A percentile compares a stretch with the other conserved stretches of the same genome.
Conservation (phyloP, 2,797 vertebrate genomes). For the Tangara arthus region DNA sequence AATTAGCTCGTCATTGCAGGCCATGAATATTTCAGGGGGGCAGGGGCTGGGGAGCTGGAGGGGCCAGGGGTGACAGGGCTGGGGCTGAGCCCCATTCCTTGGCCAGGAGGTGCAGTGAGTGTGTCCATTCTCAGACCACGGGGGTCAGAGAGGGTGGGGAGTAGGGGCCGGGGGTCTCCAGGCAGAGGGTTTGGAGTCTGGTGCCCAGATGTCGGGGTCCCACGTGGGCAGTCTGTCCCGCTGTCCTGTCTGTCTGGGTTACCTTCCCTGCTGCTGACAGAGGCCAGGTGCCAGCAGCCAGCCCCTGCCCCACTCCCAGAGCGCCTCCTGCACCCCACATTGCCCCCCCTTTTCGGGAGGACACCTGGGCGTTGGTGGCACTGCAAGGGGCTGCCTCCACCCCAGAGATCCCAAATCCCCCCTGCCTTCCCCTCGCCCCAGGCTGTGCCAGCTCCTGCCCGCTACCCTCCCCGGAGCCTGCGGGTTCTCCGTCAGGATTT, state of each 20-base stretch:
- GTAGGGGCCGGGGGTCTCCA: accelerated
- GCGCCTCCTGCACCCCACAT: neutral
- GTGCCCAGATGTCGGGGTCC: neutral
- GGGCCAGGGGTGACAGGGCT: neutral
- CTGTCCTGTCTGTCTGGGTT: neutral
- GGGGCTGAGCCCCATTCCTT: neutral
- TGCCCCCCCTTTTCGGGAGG: accelerated
- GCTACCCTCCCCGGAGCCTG: neutral
- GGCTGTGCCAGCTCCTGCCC: neutral
- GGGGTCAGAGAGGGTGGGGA: neutral
- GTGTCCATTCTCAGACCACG: accelerated
- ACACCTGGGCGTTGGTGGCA: neutral
- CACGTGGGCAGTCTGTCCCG: neutral
- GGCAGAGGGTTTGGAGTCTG: neutral
- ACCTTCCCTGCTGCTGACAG: neutral
- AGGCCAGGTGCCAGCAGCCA: neutral
- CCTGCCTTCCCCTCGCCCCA: neutral
- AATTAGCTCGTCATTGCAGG: slow-evolving; percentile 48
- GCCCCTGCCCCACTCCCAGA: neutral
- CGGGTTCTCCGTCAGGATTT: slow-evolving; percentile 32
- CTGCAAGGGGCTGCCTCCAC: neutral
- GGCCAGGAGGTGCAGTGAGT: neutral
- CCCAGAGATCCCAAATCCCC: neutral
- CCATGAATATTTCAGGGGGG: slow-evolving; percentile 63
- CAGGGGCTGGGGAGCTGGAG: neutral